Evolutionary conservation across 2,888 invertebrate genomes (phyloP), one percentile per base, ranked within the genome.

Genomic region (Ormyrus rosae): DNA sequence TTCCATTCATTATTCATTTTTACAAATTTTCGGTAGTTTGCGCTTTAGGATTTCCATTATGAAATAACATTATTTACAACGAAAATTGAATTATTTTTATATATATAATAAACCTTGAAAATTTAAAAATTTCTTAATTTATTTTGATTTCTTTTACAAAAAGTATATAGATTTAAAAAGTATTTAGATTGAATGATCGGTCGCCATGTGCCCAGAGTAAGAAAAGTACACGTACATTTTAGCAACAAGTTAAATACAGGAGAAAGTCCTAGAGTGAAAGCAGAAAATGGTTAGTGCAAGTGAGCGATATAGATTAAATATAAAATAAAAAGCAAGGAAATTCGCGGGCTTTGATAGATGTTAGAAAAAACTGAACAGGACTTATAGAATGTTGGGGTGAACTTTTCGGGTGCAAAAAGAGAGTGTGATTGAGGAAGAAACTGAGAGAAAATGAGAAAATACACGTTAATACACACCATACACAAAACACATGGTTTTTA

Each of bases 151-250:
- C 34, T 81, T 76, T 81, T 71, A 63, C 13, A 11, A 56, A 51
- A 70, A 63, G 60, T 2, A 10, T 19, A 50, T 11, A 78, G 6
- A 19, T 45, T 19, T 51, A 61, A 53, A n/a, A 48, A 65, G 19
- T 2, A 71, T 10, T 9, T 45, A n/a, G 50, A 50, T 78, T 19
- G 6, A 79, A 69, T 64, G 80, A 83, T 83, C 84, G 83, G 84
- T 86, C 85, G 86, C 84, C 86, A 85, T 80, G 64, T 82, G 84
- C 82, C 78, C 58, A 46, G 46, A 58, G 71, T 78, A 46, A 75
- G 34, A 69, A 65, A 64, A 77, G 50, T 70, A 61, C 45, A 72
- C 13, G 63, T 60, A 71, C 77, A 56, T 56, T 75, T 72, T 75
- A 58, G 69, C 63, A 48, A 56, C 63, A 48, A 79, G 60, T 80